Conservation (phyloP, 2,797 vertebrate genomes). For the Limnodromus scolopaceus region DNA sequence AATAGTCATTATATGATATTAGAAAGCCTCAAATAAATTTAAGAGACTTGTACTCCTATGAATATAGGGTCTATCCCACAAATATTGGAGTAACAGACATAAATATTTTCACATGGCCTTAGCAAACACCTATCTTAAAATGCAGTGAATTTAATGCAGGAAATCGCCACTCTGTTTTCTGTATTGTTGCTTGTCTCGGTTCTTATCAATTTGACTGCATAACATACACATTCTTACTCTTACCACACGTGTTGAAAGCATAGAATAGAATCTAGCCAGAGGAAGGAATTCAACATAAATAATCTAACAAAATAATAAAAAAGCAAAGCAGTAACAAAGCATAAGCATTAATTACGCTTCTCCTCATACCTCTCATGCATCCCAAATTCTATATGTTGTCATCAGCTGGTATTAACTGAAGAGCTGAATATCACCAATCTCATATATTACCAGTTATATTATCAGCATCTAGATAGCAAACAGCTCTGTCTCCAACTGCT, state of each 20-base stretch:
- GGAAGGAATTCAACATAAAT: background rate
- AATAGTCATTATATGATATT: background rate
- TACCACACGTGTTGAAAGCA: background rate
- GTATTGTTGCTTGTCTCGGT: background rate
- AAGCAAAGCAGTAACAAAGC: background rate
- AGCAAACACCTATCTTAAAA: background rate
- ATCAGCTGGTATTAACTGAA: background rate
- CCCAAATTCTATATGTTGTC: background rate
- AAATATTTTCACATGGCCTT: background rate
- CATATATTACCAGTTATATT: background rate
- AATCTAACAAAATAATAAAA: background rate
- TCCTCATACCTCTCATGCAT: background rate
- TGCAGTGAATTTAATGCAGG: background rate
- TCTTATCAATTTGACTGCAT: background rate
- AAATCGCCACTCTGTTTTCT: background rate
- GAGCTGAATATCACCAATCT: background rate
- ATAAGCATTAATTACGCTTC: background rate
- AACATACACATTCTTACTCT: background rate
- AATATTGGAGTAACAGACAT: background rate
- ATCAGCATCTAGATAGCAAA: background rate
- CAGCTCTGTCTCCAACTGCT: background rate
- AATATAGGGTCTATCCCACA: background rate
- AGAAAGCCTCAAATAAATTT: conserved; percentile 21
- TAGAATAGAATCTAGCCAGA: background rate
- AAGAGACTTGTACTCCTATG: background rate